Evolutionary conservation across 2,888 invertebrate genomes (phyloP).

Genomic region (Keiferia lycopersicella): DNA sequence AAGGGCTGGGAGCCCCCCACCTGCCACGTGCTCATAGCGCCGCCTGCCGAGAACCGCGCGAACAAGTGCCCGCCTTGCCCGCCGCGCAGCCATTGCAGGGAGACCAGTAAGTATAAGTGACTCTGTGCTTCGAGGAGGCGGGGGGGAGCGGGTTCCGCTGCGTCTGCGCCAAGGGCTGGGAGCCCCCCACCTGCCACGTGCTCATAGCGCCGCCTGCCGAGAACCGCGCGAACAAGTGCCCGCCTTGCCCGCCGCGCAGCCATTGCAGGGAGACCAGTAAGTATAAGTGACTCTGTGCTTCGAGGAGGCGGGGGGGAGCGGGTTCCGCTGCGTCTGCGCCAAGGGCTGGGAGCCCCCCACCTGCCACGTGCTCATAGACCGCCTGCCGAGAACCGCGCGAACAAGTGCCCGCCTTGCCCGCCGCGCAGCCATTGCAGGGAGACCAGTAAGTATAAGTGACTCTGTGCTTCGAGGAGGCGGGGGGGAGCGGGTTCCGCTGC

Average conservation of each 20-base stretch:
- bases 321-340: too few species aligned
- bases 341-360: conserved; percentile 71
- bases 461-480: conserved; percentile 83
- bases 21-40: conserved; percentile 63
- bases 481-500: too few species aligned
- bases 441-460: conserved; percentile 14
- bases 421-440: conserved; percentile 83
- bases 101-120: conserved; percentile 10
- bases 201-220: conserved; percentile 54
- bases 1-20: conserved; percentile 70
- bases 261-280: conserved; percentile 71
- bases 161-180: too few species aligned
- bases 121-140: conserved; percentile 82
- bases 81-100: conserved; percentile 83
- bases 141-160: too few species aligned
- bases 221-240: conserved; percentile 62
- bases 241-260: conserved; percentile 83
- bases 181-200: conserved; percentile 65
- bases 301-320: conserved; percentile 78
- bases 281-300: too few species aligned
- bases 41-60: conserved; percentile 51
- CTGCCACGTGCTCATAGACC: conserved; percentile 62
- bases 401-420: conserved; percentile 79
- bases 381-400: conserved; percentile 53
- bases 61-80: conserved; percentile 79